Evolutionary conservation across 1,140 invertebrate species (phyloP).

Genomic region (Drosophila obscura): DNA sequence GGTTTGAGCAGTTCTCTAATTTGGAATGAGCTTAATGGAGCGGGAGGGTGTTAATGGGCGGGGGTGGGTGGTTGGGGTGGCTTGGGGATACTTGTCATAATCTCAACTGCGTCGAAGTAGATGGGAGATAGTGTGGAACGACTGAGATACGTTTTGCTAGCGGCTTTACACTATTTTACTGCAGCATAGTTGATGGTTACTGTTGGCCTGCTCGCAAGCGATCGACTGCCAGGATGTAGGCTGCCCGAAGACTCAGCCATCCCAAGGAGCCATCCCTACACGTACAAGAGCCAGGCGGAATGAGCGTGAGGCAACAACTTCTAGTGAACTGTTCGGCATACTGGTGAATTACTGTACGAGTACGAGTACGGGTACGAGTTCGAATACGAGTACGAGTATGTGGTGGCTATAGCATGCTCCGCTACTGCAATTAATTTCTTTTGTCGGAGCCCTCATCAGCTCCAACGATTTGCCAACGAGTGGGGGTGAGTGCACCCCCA

Average conservation of each 20-base stretch:
- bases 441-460: slow-evolving; percentile 26
- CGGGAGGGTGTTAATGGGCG: background rate
- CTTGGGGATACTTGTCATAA: slow-evolving; percentile 26
- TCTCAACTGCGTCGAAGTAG: background rate
- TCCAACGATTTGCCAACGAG: slow-evolving; percentile 20
- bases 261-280: background rate
- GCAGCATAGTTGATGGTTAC: background rate
- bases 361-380: slow-evolving; percentile 1
- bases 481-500: slow-evolving; percentile 3
- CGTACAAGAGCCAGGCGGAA: slow-evolving; percentile 41
- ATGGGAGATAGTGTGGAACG: slow-evolving; percentile 5
- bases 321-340: slow-evolving; percentile 35
- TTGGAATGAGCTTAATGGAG: slow-evolving; percentile 32
- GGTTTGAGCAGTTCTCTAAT: slow-evolving; percentile 56
- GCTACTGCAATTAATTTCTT: slow-evolving; percentile 39
- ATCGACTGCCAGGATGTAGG: background rate
- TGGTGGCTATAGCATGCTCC: slow-evolving; percentile 48
- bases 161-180: slow-evolving; percentile 1
- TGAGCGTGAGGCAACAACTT: slow-evolving; percentile 50
- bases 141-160: slow-evolving; percentile 9
- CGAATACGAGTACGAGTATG: slow-evolving; percentile 16
- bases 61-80: background rate
- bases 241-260: background rate
- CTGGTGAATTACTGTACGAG: slow-evolving; percentile 21
- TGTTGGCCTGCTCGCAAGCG: background rate